Evolutionary conservation across 2,797 vertebrate species (phyloP).

Genomic region (Loris lydekkerianus): DNA sequence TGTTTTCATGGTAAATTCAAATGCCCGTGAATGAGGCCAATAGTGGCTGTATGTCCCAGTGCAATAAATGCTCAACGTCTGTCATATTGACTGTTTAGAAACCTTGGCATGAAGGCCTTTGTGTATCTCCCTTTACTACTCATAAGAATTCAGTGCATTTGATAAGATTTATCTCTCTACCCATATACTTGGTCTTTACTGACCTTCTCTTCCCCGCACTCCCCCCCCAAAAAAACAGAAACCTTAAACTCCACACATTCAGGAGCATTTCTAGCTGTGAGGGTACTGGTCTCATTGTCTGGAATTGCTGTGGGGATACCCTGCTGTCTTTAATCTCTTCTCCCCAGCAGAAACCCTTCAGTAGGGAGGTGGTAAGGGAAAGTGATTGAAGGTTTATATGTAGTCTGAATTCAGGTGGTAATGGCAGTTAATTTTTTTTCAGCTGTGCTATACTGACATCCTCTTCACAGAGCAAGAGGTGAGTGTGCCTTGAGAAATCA

Average conservation of each 20-base stretch:
- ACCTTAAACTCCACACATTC: not conserved
- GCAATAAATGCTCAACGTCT: constrained; percentile 59
- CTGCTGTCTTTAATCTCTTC: not conserved
- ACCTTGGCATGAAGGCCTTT: not conserved
- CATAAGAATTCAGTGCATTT: constrained; percentile 4
- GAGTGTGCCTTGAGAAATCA: constrained; percentile 64
- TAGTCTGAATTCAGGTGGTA: constrained; percentile 46
- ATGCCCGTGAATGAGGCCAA: constrained; percentile 65
- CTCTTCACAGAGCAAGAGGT: constrained; percentile 99
- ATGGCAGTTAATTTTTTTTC: constrained; percentile 72
- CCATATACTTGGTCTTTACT: not conserved
- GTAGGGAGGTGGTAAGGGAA: not conserved
- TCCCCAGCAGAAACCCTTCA: constrained; percentile 32
- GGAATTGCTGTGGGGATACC: not conserved
- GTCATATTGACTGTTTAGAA: constrained; percentile 58
- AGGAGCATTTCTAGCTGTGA: constrained; percentile 9
- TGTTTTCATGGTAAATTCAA: constrained; percentile 76
- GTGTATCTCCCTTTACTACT: not conserved
- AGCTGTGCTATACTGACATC: constrained; percentile 99
- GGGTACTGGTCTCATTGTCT: constrained; percentile 43
- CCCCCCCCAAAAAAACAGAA: not conserved
- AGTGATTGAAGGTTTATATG: not conserved
- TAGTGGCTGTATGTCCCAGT: constrained; percentile 65
- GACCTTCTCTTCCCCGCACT: not conserved
- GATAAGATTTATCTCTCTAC: constrained; percentile 19